Conservation (phyloP, 2,888 invertebrate genomes). For the Pristionchus maxplancki region DNA sequence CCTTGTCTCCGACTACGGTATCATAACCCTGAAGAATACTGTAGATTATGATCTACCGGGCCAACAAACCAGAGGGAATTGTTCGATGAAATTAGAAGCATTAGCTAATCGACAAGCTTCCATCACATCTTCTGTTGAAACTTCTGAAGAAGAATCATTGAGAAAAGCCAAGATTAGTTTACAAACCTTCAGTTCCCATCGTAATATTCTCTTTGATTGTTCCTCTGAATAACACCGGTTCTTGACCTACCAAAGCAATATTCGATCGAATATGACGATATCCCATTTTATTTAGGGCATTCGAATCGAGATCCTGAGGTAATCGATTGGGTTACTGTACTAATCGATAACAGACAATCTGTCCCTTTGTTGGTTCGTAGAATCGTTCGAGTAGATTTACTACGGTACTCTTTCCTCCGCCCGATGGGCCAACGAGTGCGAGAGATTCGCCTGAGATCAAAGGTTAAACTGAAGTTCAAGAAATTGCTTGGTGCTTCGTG, state of each 20-base stretch:
- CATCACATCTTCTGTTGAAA: slow-evolving; percentile 70
- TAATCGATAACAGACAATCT: slow-evolving; percentile 81
- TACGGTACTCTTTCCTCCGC: slow-evolving; percentile 91
- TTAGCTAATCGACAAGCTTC: slow-evolving; percentile 77
- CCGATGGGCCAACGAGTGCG: slow-evolving; percentile 83
- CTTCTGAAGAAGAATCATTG: not conserved
- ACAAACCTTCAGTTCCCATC: slow-evolving; percentile 84
- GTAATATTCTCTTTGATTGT: slow-evolving; percentile 90
- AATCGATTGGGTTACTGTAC: not conserved
- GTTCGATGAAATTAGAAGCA: slow-evolving; percentile 77
- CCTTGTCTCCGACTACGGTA: slow-evolving; percentile 43
- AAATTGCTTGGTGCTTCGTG: not conserved
- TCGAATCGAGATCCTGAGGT: slow-evolving; percentile 70
- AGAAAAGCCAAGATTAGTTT: not conserved
- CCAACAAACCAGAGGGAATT: slow-evolving; percentile 68
- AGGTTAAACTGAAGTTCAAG: not conserved
- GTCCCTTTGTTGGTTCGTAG: slow-evolving; percentile 85
- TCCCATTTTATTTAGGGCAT: slow-evolving; percentile 84
- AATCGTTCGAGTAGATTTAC: slow-evolving; percentile 88
- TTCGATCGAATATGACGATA: slow-evolving; percentile 85
- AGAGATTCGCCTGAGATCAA: slow-evolving; percentile 56
- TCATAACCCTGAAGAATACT: slow-evolving; percentile 39
- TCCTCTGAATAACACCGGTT: slow-evolving; percentile 90
- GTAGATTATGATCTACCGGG: not conserved
- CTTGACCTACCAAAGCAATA: slow-evolving; percentile 92